Percentiles rank a stretch among this genome's conserved stretches.
These are phyloP conservation scores for Myripristis murdjan DNA, from an alignment of 2,797 vertebrate species.

Conservation along the genomic window DNA sequence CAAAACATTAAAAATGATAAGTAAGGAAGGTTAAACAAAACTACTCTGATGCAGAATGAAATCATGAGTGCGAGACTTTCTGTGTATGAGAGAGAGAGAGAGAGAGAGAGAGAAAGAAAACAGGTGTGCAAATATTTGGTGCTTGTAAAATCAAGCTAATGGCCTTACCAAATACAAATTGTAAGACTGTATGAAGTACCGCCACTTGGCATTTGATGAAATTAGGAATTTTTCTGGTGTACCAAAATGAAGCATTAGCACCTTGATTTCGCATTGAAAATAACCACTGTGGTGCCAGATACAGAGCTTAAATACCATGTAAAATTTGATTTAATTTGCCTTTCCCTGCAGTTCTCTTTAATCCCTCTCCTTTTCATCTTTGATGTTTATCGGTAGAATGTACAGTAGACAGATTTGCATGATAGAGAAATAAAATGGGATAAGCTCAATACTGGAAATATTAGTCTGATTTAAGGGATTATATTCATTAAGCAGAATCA, in stretches of 20 bases:
- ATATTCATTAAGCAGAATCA: constrained; percentile 73
- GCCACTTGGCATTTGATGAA: constrained; percentile 10
- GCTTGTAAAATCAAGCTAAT: not conserved
- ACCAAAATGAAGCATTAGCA: constrained; percentile 30
- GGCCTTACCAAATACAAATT: not conserved
- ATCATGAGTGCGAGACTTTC: not conserved
- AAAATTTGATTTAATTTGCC: constrained; percentile 64
- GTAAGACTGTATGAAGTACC: not conserved
- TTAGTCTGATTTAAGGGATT: constrained; percentile 70
- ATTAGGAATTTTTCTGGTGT: constrained; percentile 1
- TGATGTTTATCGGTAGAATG: constrained; percentile 72
- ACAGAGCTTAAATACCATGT: constrained; percentile 50
- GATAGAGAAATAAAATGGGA: constrained; percentile 69
- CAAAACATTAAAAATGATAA: not conserved
- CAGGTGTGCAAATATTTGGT: too few relatives aligned
- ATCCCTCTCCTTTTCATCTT: constrained; percentile 60
- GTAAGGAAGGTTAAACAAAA: not conserved
- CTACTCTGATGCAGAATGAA: not conserved
- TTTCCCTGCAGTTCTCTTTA: constrained; percentile 55
- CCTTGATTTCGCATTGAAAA: constrained; percentile 12
- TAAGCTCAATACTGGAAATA: constrained; percentile 60
- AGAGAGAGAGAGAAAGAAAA: too few relatives aligned
- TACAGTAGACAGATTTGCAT: constrained; percentile 50
- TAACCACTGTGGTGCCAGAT: constrained; percentile 23
- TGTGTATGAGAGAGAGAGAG: too few relatives aligned